Evolutionary conservation across 92 coral and sea anemone species (phyloP).

Genomic region (Umimayanthus chanpuru): DNA sequence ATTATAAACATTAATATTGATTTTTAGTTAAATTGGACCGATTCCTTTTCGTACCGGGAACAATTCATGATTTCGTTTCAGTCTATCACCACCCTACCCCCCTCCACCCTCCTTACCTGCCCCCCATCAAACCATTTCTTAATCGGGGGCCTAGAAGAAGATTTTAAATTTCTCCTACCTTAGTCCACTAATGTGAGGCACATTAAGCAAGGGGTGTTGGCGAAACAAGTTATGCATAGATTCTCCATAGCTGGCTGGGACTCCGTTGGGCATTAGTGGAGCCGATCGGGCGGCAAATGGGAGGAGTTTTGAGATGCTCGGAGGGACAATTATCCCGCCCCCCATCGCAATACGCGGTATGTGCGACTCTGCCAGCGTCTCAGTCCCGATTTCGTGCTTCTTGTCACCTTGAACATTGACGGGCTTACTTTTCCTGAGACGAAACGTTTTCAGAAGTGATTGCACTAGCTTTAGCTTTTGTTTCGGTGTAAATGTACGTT

Average conservation of each 20-base stretch:
- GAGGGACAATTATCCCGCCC: constrained; percentile 56
- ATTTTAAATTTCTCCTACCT: neutral
- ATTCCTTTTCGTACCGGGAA: too few species aligned
- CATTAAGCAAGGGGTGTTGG: constrained; percentile 49
- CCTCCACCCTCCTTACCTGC: too few species aligned
- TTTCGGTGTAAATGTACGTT: neutral
- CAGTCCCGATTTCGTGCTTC: constrained; percentile 30
- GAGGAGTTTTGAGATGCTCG: constrained; percentile 56
- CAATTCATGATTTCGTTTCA: too few species aligned
- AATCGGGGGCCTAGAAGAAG: too few species aligned
- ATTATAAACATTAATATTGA: too few species aligned
- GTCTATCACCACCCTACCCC: too few species aligned
- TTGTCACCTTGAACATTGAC: neutral
- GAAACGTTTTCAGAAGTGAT: constrained; percentile 5
- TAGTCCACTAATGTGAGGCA: constrained; percentile 21
- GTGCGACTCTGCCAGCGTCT: constrained; percentile 16
- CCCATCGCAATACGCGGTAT: neutral
- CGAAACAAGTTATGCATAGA: constrained; percentile 56
- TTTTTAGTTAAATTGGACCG: too few species aligned
- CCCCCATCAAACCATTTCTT: too few species aligned
- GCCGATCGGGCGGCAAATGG: constrained; percentile 46
- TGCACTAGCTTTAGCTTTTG: neutral
- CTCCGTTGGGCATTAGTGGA: constrained; percentile 66
- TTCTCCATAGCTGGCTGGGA: constrained; percentile 55
- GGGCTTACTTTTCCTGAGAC: neutral